Evolutionary conservation across 1,140 invertebrate genomes (phyloP).

Genomic region (Scaptomyza hsui): DNA sequence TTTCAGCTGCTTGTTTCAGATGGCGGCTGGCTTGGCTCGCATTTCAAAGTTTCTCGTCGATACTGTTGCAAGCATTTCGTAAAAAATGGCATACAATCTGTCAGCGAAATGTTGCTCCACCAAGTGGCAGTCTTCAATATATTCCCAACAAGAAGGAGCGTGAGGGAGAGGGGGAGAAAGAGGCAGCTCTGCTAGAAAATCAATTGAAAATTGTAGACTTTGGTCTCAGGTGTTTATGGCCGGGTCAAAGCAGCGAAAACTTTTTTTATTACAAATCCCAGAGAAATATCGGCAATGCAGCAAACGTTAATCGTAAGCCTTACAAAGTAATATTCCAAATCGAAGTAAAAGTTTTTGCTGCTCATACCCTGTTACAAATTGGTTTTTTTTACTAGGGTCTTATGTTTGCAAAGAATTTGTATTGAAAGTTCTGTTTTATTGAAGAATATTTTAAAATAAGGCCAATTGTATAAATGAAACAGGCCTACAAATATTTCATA

Average conservation of each 20-base stretch:
- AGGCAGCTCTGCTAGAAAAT: conserved; percentile 62
- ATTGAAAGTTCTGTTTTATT: background rate
- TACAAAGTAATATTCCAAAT: conserved; percentile 36
- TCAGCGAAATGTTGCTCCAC: conserved; percentile 61
- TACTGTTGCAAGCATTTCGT: conserved; percentile 75
- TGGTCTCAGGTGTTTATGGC: conserved; percentile 76
- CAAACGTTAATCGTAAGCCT: conserved; percentile 45
- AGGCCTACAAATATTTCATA: background rate
- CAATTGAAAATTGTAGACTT: conserved; percentile 71
- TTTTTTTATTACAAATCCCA: conserved; percentile 70
- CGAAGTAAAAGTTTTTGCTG: conserved; percentile 31
- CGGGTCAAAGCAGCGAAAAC: conserved; percentile 25
- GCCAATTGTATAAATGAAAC: too few relatives aligned
- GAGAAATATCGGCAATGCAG: conserved; percentile 42
- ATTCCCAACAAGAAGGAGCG: background rate
- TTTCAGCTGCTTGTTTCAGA: conserved; percentile 71
- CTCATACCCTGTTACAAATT: background rate
- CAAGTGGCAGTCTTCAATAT: conserved; percentile 32
- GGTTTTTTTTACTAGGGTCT: too few relatives aligned
- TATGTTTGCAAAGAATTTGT: too few relatives aligned
- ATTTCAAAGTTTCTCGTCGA: conserved; percentile 65
- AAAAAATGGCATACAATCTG: conserved; percentile 82
- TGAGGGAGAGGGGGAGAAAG: too few relatives aligned
- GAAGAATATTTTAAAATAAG: background rate
- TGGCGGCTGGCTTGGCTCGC: conserved; percentile 65